phyloP scores from a whole-genome alignment of 1,140 invertebrate genomes.

The Apis cerana region DNA sequence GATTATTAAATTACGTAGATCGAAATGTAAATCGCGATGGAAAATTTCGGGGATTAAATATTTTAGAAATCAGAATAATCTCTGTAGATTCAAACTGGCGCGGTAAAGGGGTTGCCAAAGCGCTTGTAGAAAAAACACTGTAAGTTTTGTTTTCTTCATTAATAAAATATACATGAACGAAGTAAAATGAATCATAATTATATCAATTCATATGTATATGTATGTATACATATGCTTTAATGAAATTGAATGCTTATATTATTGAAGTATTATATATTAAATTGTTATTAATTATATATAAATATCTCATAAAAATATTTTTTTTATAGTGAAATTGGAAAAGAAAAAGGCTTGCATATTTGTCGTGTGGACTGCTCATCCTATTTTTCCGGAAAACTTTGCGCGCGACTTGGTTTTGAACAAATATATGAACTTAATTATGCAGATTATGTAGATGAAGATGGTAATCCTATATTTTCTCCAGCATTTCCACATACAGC shows the following conservation, averaged over 20 bases:
- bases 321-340: slow-evolving; percentile 82
- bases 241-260: background rate
- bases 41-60: slow-evolving; percentile 82
- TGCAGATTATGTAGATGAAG: slow-evolving; percentile 83
- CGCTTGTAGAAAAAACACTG: slow-evolving; percentile 85
- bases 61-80: slow-evolving; percentile 85
- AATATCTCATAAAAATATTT: slow-evolving; percentile 9
- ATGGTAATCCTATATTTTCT: slow-evolving; percentile 82
- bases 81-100: slow-evolving; percentile 85
- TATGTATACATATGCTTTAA: too few relatives aligned
- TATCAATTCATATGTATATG: too few relatives aligned
- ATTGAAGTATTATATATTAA: background rate
- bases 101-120: slow-evolving; percentile 85
- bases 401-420: slow-evolving; percentile 85
- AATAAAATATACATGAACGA: background rate
- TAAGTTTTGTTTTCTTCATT: slow-evolving; percentile 71
- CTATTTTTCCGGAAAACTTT: slow-evolving; percentile 86
- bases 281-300: background rate
- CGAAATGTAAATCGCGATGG: slow-evolving; percentile 82
- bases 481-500: slow-evolving; percentile 83
- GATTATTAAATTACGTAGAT: slow-evolving; percentile 83
- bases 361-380: slow-evolving; percentile 85
- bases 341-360: slow-evolving; percentile 80
- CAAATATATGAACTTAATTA: slow-evolving; percentile 85
- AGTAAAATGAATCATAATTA: background rate